Evolutionary conservation across 2,888 invertebrate species (phyloP).

Genomic region (Dryocosmus kuriphilus): DNA sequence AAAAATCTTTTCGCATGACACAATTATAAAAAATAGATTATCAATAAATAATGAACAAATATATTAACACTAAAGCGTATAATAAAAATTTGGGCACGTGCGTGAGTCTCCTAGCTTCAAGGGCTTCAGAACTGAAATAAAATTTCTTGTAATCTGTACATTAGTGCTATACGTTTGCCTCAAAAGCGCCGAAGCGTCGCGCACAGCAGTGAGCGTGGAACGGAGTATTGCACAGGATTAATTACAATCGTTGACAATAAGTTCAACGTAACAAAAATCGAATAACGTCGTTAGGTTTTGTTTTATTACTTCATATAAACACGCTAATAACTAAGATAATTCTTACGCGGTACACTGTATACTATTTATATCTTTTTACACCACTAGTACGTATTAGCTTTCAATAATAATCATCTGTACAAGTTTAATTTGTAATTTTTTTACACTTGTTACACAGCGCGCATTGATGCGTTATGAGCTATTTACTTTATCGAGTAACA

Average conservation of each 20-base stretch:
- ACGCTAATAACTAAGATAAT: constrained; percentile 42
- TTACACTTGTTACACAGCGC: constrained; percentile 61
- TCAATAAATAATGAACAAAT: neutral
- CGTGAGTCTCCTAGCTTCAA: constrained; percentile 21
- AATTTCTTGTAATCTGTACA: constrained; percentile 32
- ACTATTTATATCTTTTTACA: constrained; percentile 54
- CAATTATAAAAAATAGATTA: neutral
- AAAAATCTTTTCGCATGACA: neutral
- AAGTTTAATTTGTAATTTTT: constrained; percentile 46
- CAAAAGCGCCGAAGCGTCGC: constrained; percentile 31
- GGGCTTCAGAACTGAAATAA: neutral
- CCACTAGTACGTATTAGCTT: constrained; percentile 54
- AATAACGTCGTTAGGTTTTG: constrained; percentile 41
- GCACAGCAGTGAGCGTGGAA: constrained; percentile 35
- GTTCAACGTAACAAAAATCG: constrained; percentile 49
- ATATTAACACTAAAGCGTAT: neutral
- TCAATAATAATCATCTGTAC: constrained; percentile 54
- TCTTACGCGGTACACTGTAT: constrained; percentile 57
- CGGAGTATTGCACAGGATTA: constrained; percentile 38
- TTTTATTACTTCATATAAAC: constrained; percentile 41
- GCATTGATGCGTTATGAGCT: constrained; percentile 64
- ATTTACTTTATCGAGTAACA: constrained; percentile 71
- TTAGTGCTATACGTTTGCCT: constrained; percentile 10
- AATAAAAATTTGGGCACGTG: constrained; percentile 21
- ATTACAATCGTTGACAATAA: constrained; percentile 39